Conservation (phyloP, 2,113 vertebrate genomes). For the Scalopus aquaticus region DNA sequence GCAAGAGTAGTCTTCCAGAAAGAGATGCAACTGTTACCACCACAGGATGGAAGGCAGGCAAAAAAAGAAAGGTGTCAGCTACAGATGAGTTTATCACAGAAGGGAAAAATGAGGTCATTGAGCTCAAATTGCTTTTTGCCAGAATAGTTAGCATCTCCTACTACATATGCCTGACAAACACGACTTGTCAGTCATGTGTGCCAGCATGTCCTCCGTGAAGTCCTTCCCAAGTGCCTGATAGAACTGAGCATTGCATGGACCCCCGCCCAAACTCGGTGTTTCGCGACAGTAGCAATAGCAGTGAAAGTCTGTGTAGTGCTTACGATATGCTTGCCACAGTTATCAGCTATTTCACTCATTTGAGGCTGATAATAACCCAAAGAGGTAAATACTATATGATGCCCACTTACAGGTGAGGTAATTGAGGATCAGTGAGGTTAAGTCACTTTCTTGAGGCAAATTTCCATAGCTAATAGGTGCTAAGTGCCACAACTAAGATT, state of each 20-base stretch:
- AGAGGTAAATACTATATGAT: background rate
- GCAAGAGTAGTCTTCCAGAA: background rate
- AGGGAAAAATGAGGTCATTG: background rate
- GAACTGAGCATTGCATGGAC: background rate
- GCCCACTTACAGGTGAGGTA: background rate
- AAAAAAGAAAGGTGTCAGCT: background rate
- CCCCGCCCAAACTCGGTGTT: background rate
- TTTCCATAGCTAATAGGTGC: background rate
- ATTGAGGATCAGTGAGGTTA: slow-evolving; percentile 11
- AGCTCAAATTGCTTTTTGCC: background rate
- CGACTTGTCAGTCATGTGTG: fast-evolving
- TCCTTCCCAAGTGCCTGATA: background rate
- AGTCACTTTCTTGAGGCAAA: background rate
- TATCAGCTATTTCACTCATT: background rate
- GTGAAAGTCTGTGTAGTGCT: background rate
- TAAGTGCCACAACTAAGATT: background rate
- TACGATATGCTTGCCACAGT: fast-evolving
- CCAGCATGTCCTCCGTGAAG: too few relatives aligned
- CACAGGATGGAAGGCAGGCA: background rate
- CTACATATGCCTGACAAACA: background rate
- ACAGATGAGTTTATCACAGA: background rate
- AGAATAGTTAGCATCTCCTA: too few relatives aligned
- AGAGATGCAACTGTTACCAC: background rate
- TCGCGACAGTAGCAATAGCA: background rate
- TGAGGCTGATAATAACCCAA: background rate